Evolutionary conservation across 2,888 invertebrate genomes (phyloP), one percentile per base, ranked within the genome.

Genomic region (Mesorhabditis spiculigera): DNA sequence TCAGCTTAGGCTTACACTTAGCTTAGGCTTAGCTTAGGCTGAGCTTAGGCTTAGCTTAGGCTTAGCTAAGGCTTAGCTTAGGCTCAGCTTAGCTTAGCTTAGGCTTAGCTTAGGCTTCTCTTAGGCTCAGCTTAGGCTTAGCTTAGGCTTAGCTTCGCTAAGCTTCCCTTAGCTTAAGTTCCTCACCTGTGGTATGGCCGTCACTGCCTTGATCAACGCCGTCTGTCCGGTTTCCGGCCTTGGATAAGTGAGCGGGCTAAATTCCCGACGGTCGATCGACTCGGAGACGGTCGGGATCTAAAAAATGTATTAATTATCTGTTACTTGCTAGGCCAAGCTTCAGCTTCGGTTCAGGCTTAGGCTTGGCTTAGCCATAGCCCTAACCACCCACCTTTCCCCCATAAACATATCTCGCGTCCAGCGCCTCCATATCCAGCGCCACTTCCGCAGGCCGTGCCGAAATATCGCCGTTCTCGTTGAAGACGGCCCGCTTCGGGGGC

Each of bases 121-220:
- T n/a, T n/a, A n/a, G n/a, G n/a, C n/a, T n/a, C n/a, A n/a, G n/a
- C n/a, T n/a, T n/a, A n/a, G n/a, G n/a, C n/a, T n/a, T n/a, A n/a
- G n/a, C n/a, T n/a, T n/a, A n/a, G n/a, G n/a, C n/a, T n/a, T n/a
- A n/a, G n/a, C n/a, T n/a, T n/a, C n/a, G n/a, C n/a, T n/a, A n/a
- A n/a, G n/a, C n/a, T n/a, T n/a, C n/a, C n/a, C n/a, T n/a, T n/a
- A n/a, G n/a, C n/a, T n/a, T n/a, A n/a, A n/a, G n/a, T n/a, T 28
- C n/a, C 58, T 50, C 8, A 50, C 58, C 58, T 50, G 58, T 50
- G 58, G 58, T 13, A 50, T 50, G 58, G 58, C 58, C 10, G 58
- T n/a, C 58, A 50, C 58, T n/a, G 58, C n/a, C n/a, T n/a, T 50
- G 10, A n/a, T n/a, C 8, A 50, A 13, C 58, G 1, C 0, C n/a